A percentile compares a stretch with the other conserved stretches of the same genome.
phyloP scores from a whole-genome alignment of 2,888 invertebrate genomes.

The Stegophylla sp. region DNA sequence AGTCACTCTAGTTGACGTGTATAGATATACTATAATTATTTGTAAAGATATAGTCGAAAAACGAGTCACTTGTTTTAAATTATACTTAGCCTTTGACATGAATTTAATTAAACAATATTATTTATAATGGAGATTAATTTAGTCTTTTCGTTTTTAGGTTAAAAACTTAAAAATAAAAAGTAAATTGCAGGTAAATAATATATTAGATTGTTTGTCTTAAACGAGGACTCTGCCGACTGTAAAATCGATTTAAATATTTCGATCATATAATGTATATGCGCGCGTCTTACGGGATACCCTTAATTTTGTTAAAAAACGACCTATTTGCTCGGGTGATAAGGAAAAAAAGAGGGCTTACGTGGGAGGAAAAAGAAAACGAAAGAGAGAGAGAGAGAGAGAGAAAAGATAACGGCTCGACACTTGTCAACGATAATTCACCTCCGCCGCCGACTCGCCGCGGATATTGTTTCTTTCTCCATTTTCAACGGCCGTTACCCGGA shows the following conservation, averaged over 20 bases:
- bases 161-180: too few species aligned
- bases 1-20: too few species aligned
- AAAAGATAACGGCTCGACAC: conserved; percentile 53
- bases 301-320: conserved; percentile 57
- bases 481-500: conserved; percentile 56
- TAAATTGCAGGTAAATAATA: too few species aligned
- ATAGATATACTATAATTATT: too few species aligned
- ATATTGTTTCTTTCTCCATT: conserved; percentile 57
- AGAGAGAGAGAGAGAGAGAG: conserved; percentile 1
- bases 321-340: conserved; percentile 50
- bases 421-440: conserved; percentile 58
- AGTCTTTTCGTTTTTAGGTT: too few species aligned
- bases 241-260: neutral
- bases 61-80: too few species aligned
- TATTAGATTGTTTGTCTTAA: too few species aligned
- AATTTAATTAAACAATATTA: too few species aligned
- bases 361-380: neutral
- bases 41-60: too few species aligned
- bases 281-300: neutral
- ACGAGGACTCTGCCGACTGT: too few species aligned
- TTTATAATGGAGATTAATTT: too few species aligned
- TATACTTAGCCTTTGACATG: too few species aligned
- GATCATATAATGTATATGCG: neutral
- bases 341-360: conserved; percentile 34
- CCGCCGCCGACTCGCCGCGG: conserved; percentile 49